Percentiles rank a stretch among this genome's conserved stretches.
Conservation (phyloP, 2,113 vertebrate species). For the Antechinus flavipes region DNA sequence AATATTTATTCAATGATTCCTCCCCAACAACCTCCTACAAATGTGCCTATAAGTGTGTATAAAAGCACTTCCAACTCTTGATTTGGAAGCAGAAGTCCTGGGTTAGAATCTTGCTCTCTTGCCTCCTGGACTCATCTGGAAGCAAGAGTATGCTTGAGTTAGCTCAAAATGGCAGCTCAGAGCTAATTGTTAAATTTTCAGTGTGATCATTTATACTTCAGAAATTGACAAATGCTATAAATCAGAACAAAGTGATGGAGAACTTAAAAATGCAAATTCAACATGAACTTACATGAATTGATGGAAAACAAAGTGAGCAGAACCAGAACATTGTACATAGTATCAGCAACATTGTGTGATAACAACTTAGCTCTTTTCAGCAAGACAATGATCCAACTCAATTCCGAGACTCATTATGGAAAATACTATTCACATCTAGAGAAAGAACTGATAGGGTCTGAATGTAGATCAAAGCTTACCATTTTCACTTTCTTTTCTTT, state of each 20-base stretch:
- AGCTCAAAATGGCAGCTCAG: not conserved
- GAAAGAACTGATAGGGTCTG: too few relatives aligned
- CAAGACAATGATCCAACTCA: too few relatives aligned
- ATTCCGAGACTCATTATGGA: too few relatives aligned
- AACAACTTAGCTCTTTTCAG: too few relatives aligned
- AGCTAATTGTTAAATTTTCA: not conserved
- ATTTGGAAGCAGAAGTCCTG: not conserved
- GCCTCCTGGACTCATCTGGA: not conserved
- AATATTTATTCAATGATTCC: too few relatives aligned
- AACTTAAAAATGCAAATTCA: not conserved
- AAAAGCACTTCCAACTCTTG: not conserved
- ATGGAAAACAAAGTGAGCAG: too few relatives aligned
- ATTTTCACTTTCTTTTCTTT: too few relatives aligned
- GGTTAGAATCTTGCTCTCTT: not conserved
- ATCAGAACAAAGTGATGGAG: not conserved
- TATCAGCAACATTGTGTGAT: too few relatives aligned
- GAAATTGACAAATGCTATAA: not conserved
- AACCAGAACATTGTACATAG: too few relatives aligned
- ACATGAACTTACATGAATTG: not conserved
- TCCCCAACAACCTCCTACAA: not conserved
- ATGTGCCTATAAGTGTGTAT: not conserved
- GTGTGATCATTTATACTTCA: not conserved
- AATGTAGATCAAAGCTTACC: too few relatives aligned
- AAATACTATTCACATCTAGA: too few relatives aligned
- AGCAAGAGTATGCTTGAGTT: not conserved